A percentile compares a stretch with the other conserved stretches of the same genome.
Evolutionary conservation across 2,888 invertebrate species (phyloP).

Genomic region (Cyaniris semiargus): DNA sequence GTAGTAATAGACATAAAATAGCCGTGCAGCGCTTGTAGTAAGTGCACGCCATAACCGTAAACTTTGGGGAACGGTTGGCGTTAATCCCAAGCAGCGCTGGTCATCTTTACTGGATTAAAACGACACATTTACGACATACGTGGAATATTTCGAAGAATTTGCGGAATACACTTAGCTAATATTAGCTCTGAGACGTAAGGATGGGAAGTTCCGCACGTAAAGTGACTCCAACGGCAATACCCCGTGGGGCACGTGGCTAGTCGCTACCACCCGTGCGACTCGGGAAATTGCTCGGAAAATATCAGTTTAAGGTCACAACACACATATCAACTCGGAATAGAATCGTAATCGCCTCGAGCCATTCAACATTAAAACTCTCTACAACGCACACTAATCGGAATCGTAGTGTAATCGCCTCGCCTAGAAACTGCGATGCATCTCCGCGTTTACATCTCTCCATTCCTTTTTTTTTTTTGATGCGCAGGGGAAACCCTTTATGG

Average conservation of each 20-base stretch:
- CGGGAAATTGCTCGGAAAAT: no score
- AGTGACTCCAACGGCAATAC: not conserved
- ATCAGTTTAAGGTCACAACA: no score
- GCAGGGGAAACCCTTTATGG: no score
- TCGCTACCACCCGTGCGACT: not conserved
- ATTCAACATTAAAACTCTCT: no score
- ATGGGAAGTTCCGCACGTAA: not conserved
- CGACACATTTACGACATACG: constrained; percentile 33
- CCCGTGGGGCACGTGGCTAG: not conserved
- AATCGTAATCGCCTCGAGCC: no score
- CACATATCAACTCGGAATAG: no score
- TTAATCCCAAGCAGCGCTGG: constrained; percentile 41
- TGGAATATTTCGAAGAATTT: constrained; percentile 29
- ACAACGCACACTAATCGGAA: no score
- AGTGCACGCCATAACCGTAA: constrained; percentile 58
- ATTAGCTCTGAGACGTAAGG: not conserved
- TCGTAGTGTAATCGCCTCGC: no score
- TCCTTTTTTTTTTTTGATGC: no score
- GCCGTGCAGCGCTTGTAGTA: constrained; percentile 53
- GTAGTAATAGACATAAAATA: constrained; percentile 57
- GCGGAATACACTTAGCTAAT: constrained; percentile 21
- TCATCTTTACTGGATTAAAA: constrained; percentile 37
- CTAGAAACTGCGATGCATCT: no score
- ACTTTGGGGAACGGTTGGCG: constrained; percentile 42
- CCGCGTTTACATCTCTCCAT: no score